Evolutionary conservation across 2,797 vertebrate genomes (phyloP).

Genomic region (Phylloscopus collybita): DNA sequence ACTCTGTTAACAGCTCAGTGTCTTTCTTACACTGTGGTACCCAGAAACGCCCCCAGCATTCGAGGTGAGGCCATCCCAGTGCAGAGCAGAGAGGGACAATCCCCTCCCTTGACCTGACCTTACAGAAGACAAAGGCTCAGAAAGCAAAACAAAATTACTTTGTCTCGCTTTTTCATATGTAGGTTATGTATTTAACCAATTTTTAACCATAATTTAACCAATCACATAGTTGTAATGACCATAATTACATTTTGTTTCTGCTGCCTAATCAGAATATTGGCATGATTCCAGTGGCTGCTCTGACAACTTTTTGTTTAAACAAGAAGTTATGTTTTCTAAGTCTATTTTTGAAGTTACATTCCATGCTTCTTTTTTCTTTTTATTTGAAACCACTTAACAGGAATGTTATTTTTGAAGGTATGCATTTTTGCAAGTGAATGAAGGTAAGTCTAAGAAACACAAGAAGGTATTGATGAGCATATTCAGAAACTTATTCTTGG

Average conservation of each 20-base stretch:
- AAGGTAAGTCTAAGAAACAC: background rate
- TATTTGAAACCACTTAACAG: background rate
- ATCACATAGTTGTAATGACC: background rate
- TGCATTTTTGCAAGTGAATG: background rate
- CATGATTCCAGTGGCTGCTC: background rate
- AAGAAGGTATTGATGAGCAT: background rate
- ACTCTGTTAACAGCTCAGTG: rapidly evolving
- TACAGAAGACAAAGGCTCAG: background rate
- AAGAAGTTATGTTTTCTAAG: background rate
- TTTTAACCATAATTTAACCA: background rate
- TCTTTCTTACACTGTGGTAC: rapidly evolving
- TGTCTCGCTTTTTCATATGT: background rate
- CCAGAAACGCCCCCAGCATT: background rate
- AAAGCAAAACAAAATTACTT: background rate
- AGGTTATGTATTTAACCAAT: background rate
- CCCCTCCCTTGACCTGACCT: background rate
- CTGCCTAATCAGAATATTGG: background rate
- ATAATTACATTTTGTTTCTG: background rate
- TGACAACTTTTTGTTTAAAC: background rate
- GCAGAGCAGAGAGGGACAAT: background rate
- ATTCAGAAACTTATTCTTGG: background rate
- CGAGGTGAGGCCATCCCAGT: rapidly evolving
- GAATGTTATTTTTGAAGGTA: background rate
- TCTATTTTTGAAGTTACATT: background rate
- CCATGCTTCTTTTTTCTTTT: background rate